Evolutionary conservation across 2,888 invertebrate genomes (phyloP), one percentile per base, ranked within the genome.

Genomic region (Linnaemya tessellans): DNA sequence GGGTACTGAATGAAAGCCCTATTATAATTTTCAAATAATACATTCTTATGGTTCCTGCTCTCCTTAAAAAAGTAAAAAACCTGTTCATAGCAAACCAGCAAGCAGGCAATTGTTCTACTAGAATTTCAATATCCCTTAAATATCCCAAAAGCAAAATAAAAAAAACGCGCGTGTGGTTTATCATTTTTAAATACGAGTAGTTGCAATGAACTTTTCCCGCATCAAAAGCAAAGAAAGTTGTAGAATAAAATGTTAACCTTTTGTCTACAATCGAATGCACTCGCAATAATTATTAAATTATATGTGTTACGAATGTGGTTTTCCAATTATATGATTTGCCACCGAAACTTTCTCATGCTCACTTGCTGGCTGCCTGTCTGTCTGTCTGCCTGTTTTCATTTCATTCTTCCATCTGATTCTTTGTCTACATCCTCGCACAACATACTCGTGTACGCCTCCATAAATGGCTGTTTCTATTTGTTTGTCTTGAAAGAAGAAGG

Each of bases 281-380:
- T 74, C 67, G 60, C 38, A 35, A 80, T 67, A 80, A 67, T 74
- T 74, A 49, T 51, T 51, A 74, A 41, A 80, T 46, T 60, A 65
- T 80, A 51, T 60, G 15, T 51, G 41, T 67, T 46, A 35, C 56
- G 41, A 49, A 54, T 73, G 73, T 67, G 73, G 80, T 60, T 74
- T 67, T 51, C 41, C 67, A 60, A 74, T 67, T 80, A 73, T 60
- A 46, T 60, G 43, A 58, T 51, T 70, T 70, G 4, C 43, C 54
- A 71, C 58, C 8, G 20, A 80, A 80, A 74, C 67, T 80, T 80
- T 67, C 49, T 13, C 41, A 2, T 20, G 43, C 51, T 64, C 35
- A 54, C 43, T 43, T 15, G 25, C 30, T 68, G 58, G 8, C 8
- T 41, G 25, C 13, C 18, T 41, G 11, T 43, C 20, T n/a, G 5